Percentiles rank a stretch among this genome's conserved stretches.
phyloP scores from a whole-genome alignment of 2,797 vertebrate species.

The Calcarius lapponicus region DNA sequence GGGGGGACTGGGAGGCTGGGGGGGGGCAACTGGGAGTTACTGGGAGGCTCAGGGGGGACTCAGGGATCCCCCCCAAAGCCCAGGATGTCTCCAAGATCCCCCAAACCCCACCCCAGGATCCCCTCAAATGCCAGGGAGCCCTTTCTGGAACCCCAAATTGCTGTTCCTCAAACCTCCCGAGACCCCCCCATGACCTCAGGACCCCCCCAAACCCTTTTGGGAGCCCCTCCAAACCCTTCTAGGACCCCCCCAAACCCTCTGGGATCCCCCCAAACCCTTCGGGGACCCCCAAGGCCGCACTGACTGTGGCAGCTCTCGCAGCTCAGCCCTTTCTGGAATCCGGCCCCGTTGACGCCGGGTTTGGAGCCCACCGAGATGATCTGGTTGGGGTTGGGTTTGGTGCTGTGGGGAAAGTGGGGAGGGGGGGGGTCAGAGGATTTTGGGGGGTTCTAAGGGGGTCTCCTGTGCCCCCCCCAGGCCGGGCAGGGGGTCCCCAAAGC shows the following conservation, averaged over 20 bases:
- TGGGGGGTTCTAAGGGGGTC: background rate
- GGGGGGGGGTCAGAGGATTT: background rate
- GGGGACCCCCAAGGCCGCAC: too few species aligned
- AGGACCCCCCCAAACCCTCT: background rate
- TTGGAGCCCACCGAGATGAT: conserved; percentile 92
- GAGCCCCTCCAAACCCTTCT: background rate
- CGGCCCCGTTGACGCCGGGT: conserved; percentile 91
- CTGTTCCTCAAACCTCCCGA: background rate
- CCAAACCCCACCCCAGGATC: background rate
- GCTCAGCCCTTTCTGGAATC: conserved; percentile 92
- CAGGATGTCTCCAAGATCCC: too few species aligned
- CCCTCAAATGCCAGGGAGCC: background rate
- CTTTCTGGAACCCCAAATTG: too few species aligned
- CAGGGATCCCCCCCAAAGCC: too few species aligned
- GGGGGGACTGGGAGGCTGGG: conserved; percentile 92
- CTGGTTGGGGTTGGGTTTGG: conserved; percentile 96
- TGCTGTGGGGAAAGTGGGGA: conserved; percentile 68
- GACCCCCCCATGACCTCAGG: too few species aligned
- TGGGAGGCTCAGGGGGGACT: too few species aligned
- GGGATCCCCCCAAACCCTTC: too few species aligned
- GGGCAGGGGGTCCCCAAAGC: background rate
- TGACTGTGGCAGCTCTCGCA: conserved; percentile 78
- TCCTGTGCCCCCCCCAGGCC: background rate
- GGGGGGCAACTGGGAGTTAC: background rate
- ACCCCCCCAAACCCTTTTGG: too few species aligned